phyloP scores from a whole-genome alignment of 1,140 invertebrate genomes.

The Venturia canescens region DNA sequence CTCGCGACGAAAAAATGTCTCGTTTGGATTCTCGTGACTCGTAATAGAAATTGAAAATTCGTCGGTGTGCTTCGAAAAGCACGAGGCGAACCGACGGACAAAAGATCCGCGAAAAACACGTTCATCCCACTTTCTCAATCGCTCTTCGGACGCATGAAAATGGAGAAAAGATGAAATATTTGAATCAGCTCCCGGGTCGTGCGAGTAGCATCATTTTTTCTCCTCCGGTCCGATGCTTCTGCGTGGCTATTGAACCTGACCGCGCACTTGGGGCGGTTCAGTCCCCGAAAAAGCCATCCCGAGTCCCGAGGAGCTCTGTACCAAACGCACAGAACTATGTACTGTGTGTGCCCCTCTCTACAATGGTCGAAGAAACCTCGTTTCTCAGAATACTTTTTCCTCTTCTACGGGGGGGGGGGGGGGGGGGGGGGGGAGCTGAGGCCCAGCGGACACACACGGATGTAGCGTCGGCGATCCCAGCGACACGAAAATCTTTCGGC shows the following conservation, averaged over 20 bases:
- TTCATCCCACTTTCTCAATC: too few species aligned
- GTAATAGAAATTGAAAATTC: not conserved
- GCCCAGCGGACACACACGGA: not conserved
- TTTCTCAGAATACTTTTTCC: not conserved
- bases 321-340: slow-evolving; percentile 1
- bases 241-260: not conserved
- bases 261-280: not conserved
- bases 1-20: not conserved
- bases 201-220: not conserved
- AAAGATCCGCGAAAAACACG: too few species aligned
- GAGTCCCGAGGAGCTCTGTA: slow-evolving; percentile 1
- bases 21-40: not conserved
- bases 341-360: not conserved
- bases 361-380: slow-evolving; percentile 5
- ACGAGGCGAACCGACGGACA: too few species aligned
- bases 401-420: too few species aligned
- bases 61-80: too few species aligned
- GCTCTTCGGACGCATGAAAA: not conserved
- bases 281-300: not conserved
- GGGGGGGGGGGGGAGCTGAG: too few species aligned
- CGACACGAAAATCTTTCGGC: not conserved
- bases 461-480: not conserved
- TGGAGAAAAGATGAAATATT: not conserved
- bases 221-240: not conserved
- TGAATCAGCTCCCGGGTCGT: too few species aligned